Conservation (phyloP, 1,140 invertebrate genomes). For the Zaprionus gabonicus region DNA sequence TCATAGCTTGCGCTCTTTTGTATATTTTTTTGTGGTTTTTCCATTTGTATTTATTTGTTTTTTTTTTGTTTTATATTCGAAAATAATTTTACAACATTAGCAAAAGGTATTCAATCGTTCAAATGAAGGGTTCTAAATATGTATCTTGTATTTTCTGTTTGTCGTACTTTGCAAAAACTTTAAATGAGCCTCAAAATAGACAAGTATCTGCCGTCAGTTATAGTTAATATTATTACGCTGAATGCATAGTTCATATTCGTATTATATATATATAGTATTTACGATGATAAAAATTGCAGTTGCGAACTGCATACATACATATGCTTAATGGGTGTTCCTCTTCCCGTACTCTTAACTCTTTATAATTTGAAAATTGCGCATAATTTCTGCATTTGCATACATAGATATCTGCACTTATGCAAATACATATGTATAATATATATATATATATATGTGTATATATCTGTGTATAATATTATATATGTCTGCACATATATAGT, state of each 20-base stretch:
- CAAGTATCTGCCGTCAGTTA: slow-evolving; percentile 66
- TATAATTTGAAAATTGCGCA: slow-evolving; percentile 64
- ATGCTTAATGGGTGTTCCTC: slow-evolving; percentile 24
- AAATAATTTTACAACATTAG: slow-evolving; percentile 78
- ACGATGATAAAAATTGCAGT: slow-evolving; percentile 70
- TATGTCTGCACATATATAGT: slow-evolving; percentile 57
- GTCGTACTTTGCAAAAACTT: slow-evolving; percentile 50
- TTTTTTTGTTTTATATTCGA: slow-evolving; percentile 27
- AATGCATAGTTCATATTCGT: slow-evolving; percentile 31
- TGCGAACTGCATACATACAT: slow-evolving; percentile 52
- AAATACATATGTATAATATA: slow-evolving; percentile 34
- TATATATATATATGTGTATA: slow-evolving; percentile 32
- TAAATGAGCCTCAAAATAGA: slow-evolving; percentile 79
- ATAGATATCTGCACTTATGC: slow-evolving; percentile 15
- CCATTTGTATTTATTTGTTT: background rate
- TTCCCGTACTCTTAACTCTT: slow-evolving; percentile 17
- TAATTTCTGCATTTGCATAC: slow-evolving; percentile 56
- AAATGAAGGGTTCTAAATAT: slow-evolving; percentile 51
- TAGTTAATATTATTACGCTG: slow-evolving; percentile 59
- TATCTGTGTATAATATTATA: slow-evolving; percentile 34
- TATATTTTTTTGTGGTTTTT: slow-evolving; percentile 28
- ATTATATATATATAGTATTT: slow-evolving; percentile 22
- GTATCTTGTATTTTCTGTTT: slow-evolving; percentile 9
- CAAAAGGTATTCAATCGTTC: slow-evolving; percentile 66
- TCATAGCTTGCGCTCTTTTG: slow-evolving; percentile 45